A percentile compares a stretch with the other conserved stretches of the same genome.
Evolutionary conservation across 2,797 vertebrate genomes (phyloP).

Genomic region (Sciaenops ocellatus): DNA sequence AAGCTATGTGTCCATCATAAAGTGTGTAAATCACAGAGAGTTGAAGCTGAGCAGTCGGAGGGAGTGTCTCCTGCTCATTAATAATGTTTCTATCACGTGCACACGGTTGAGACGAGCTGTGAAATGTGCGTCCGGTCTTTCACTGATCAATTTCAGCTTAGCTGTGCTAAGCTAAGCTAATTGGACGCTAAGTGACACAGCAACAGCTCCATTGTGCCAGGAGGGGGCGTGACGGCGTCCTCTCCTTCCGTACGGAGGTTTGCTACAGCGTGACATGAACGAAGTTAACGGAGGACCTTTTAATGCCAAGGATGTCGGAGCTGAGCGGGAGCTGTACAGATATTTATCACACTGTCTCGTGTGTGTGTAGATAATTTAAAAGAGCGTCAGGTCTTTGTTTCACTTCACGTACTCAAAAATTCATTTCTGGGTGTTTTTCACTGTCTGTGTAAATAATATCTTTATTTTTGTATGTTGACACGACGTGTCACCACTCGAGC

Average conservation of each 20-base stretch:
- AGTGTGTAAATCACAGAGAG: no score
- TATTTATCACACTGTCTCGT: neutral
- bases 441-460: slow-evolving; percentile 83
- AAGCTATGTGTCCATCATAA: no score
- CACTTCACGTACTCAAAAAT: slow-evolving; percentile 1
- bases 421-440: slow-evolving; percentile 43
- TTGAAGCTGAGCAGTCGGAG: no score
- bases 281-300: neutral
- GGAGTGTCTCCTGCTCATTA: no score
- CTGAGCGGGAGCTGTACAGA: neutral
- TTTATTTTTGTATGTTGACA: slow-evolving; percentile 87
- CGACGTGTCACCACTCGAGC: slow-evolving; percentile 55
- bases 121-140: no score
- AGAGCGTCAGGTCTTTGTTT: neutral
- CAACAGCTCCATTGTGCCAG: neutral
- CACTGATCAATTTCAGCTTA: neutral
- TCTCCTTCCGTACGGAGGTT: neutral
- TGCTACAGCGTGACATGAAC: neutral
- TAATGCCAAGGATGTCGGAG: neutral
- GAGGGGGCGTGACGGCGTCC: neutral
- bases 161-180: neutral
- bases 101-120: no score
- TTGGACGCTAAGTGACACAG: neutral
- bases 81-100: no score
- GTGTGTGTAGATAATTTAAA: neutral